phyloP scores from a whole-genome alignment of 2,113 vertebrate genomes.

The Gobiocypris rarus region DNA sequence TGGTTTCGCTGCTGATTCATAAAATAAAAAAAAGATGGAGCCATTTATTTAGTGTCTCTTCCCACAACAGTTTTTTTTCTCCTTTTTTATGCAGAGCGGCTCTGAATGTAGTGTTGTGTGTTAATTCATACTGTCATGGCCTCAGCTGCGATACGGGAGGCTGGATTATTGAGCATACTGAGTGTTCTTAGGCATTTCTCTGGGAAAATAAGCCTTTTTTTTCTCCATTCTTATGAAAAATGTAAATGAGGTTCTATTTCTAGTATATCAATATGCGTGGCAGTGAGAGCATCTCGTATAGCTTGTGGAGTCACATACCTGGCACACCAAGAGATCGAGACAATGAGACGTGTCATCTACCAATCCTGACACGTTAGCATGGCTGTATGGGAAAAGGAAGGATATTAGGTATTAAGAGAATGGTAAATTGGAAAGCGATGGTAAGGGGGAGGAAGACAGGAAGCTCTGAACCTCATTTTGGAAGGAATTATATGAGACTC shows the following conservation, averaged over 20 bases:
- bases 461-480: not conserved
- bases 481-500: not conserved
- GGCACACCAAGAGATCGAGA: slow-evolving; percentile 10
- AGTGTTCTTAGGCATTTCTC: not conserved
- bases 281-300: slow-evolving; percentile 10
- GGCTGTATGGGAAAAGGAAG: not conserved
- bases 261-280: not conserved
- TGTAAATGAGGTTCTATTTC: slow-evolving; percentile 25
- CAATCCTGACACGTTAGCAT: slow-evolving; percentile 42
- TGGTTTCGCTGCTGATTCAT: not conserved
- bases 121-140: slow-evolving; percentile 27
- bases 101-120: not conserved
- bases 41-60: not conserved
- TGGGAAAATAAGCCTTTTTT: not conserved
- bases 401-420: not conserved
- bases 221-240: slow-evolving; percentile 26
- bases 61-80: not conserved
- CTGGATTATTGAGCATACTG: not conserved
- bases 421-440: not conserved
- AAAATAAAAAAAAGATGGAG: not conserved
- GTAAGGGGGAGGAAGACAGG: not conserved
- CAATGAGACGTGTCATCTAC: slow-evolving; percentile 37
- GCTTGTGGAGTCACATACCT: slow-evolving; percentile 1
- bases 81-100: not conserved
- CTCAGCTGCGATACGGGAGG: not conserved